Evolutionary conservation across 2,888 invertebrate genomes (phyloP), one percentile per base, ranked within the genome.

Genomic region (Nomada goodeniana): DNA sequence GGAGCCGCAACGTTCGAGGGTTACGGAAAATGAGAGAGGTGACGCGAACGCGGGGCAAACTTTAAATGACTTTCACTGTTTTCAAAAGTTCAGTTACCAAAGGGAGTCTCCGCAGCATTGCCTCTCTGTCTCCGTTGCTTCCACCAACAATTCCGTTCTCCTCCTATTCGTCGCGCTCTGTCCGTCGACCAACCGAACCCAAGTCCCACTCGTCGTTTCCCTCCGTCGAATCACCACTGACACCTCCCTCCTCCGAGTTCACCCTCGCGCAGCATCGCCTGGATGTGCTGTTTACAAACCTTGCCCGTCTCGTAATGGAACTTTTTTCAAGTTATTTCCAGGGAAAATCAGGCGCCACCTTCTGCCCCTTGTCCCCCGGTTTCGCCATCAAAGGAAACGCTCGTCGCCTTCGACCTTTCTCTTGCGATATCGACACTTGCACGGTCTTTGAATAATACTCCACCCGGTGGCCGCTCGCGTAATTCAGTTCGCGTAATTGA

Each of bases 31-130:
- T 89, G 89, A 89, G 88, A 81, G 83, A 90, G 89, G 89, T 88
- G 89, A 90, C 88, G 83, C 86, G 77, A 82, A 80, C 79, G 82
- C 82, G 83, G 86, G 80, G 89, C 89, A 90, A 91, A 91, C 89
- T 91, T 91, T 91, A 90, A 91, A 91, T 91, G 91, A 91, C 91
- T 91, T 91, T 91, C 91, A 91, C 90, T 90, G 90, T 91, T 91
- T 91, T 90, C 88, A 90, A 90, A 90, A 90, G 90, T 90, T 90
- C 83, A 88, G 90, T 90, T 88, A 90, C 90, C 86, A 88, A 89
- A 90, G 90, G 88, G 90, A 90, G 85, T 83, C 88, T 86, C 87
- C 74, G 74, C 71, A 71, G 71, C 80, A 73, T n/a, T 52, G n/a
- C 42, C 20, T 70, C 55, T 76, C 76, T 70, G 23, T 70, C 63